A percentile compares a stretch with the other conserved stretches of the same genome.
phyloP scores from a whole-genome alignment of 1,140 invertebrate species.

The Brachionus asplanchnoidis region DNA sequence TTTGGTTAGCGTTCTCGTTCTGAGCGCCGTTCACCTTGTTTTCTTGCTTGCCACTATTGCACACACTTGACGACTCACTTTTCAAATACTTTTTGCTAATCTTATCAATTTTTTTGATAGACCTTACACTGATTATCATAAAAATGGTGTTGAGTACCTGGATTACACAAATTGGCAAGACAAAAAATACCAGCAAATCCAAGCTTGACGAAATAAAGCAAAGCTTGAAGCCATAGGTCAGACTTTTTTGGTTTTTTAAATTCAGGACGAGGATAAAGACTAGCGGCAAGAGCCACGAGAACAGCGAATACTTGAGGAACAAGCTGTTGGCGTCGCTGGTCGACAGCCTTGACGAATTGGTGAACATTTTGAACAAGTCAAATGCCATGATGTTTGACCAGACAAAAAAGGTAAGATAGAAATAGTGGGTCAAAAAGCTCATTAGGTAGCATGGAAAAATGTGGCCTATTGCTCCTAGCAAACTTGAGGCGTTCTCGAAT shows the following conservation, averaged over 20 bases:
- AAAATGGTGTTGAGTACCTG: not conserved
- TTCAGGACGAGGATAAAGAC: not conserved
- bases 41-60: not conserved
- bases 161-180: not conserved
- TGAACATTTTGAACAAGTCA: constrained; percentile 6
- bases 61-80: not conserved
- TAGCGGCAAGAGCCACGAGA: not conserved
- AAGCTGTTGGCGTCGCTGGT: not conserved
- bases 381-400: not conserved
- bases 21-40: not conserved
- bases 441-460: not conserved
- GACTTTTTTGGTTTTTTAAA: not conserved
- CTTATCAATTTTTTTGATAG: not conserved
- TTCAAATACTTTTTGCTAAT: not conserved
- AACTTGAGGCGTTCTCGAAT: not conserved
- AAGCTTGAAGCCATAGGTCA: not conserved
- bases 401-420: not conserved
- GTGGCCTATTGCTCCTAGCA: not conserved
- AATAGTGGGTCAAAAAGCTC: not conserved
- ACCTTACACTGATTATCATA: not conserved
- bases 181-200: not conserved
- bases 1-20: not conserved
- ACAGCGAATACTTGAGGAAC: not conserved
- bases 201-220: not conserved
- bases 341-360: not conserved